Percentiles rank a stretch among this genome's conserved stretches.
These are phyloP conservation scores for Tiaroga cobitis DNA, from an alignment of 2,797 vertebrate species.

Conservation along the genomic window DNA sequence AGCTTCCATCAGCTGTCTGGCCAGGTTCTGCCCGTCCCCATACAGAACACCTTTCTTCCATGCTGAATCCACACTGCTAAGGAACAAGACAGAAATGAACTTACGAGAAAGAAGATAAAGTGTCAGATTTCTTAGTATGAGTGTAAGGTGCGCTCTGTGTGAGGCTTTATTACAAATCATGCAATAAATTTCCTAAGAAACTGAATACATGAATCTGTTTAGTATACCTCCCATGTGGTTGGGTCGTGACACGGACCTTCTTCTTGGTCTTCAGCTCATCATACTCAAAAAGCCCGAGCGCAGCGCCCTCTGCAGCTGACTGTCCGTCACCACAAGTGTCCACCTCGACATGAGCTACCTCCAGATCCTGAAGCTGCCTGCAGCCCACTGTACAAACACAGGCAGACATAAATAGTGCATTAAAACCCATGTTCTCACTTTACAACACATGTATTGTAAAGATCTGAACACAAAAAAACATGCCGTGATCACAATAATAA, in stretches of 20 bases:
- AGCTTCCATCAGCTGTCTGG: conserved; percentile 91
- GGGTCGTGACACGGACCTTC: conserved; percentile 79
- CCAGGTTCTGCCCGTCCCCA: conserved; percentile 93
- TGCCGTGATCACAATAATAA: not conserved
- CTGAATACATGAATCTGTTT: not conserved
- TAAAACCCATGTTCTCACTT: not conserved
- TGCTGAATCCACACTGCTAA: conserved; percentile 75
- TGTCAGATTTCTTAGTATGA: not conserved
- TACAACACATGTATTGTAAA: not conserved
- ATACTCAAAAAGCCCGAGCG: conserved; percentile 90
- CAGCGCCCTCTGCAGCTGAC: conserved; percentile 91
- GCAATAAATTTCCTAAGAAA: not conserved
- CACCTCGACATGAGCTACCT: conserved; percentile 87
- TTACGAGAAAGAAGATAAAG: not conserved
- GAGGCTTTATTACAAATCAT: not conserved
- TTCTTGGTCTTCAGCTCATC: conserved; percentile 92
- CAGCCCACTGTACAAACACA: conserved; percentile 83
- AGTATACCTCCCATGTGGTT: conserved; percentile 85
- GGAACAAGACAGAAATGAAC: not conserved
- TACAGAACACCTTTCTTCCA: conserved; percentile 90
- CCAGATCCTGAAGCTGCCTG: conserved; percentile 88
- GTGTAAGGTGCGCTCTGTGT: not conserved
- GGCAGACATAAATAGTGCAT: not conserved
- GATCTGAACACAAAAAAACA: not conserved
- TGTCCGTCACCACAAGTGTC: conserved; percentile 92